Conservation (phyloP, 2,113 vertebrate species). For the Hypomesus transpacificus region DNA sequence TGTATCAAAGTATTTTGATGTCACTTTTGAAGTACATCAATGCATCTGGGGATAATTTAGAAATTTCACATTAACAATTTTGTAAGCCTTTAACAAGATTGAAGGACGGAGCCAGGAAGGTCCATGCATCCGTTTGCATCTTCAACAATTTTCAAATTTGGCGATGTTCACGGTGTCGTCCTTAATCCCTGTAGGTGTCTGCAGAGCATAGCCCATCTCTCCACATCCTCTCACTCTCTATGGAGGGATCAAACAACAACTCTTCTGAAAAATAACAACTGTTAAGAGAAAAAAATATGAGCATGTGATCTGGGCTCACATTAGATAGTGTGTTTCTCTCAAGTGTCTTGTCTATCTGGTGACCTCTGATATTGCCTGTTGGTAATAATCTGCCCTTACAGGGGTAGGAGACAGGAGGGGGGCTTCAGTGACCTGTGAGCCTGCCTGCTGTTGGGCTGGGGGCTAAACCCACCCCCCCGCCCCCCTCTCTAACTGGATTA, state of each 20-base stretch:
- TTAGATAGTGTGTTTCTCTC: constrained; percentile 5
- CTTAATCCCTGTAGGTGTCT: constrained; percentile 49
- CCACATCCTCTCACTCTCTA: neutral
- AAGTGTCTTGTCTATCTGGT: constrained; percentile 51
- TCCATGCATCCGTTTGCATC: constrained; percentile 48
- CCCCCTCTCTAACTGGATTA: constrained; percentile 51
- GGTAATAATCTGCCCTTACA: constrained; percentile 45
- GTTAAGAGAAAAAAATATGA: constrained; percentile 3
- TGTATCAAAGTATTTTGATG: constrained; percentile 75
- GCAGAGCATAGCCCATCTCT: constrained; percentile 35
- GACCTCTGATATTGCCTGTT: constrained; percentile 43
- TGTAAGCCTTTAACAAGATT: constrained; percentile 66
- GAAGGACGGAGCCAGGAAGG: constrained; percentile 36
- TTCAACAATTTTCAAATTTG: constrained; percentile 24
- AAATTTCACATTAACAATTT: constrained; percentile 72
- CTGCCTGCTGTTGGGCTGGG: constrained; percentile 54
- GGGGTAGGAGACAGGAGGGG: constrained; percentile 12
- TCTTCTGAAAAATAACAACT: constrained; percentile 18
- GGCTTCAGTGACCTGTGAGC: constrained; percentile 61
- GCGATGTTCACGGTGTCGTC: constrained; percentile 38
- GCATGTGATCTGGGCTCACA: neutral
- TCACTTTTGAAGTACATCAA: constrained; percentile 76
- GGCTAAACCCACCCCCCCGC: constrained; percentile 40
- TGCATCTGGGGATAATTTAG: constrained; percentile 67
- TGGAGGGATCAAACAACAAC: constrained; percentile 38